A percentile compares a stretch with the other conserved stretches of the same genome.
Conservation (phyloP, 2,797 vertebrate species). For the Myioborus miniatus region DNA sequence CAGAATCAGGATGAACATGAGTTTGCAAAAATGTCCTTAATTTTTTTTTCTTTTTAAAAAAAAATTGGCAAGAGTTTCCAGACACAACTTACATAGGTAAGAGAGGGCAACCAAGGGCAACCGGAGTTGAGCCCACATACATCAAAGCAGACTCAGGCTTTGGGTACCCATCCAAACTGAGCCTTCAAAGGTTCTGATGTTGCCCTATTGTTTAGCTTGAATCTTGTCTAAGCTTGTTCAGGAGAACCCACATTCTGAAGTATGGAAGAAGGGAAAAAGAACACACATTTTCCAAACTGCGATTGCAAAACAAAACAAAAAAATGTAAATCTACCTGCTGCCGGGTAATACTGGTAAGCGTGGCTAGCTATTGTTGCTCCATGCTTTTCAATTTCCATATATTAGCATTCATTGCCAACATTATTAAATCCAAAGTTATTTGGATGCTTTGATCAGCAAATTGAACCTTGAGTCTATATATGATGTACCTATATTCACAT, state of each 20-base stretch:
- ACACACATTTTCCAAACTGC: constrained; percentile 49
- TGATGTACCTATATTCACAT: constrained; percentile 32
- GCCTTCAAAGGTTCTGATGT: constrained; percentile 66
- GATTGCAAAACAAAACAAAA: constrained; percentile 68
- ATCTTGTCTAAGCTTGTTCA: constrained; percentile 64
- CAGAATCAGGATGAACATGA: constrained; percentile 41
- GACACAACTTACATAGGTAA: constrained; percentile 55
- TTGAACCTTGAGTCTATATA: constrained; percentile 41
- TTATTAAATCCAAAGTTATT: constrained; percentile 67
- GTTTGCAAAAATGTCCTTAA: constrained; percentile 35
- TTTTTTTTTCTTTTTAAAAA: not conserved
- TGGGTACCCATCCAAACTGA: constrained; percentile 52
- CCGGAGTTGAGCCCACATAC: constrained; percentile 48
- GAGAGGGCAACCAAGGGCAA: constrained; percentile 63
- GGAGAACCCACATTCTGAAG: constrained; percentile 50
- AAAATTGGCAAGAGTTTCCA: constrained; percentile 31
- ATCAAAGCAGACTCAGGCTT: constrained; percentile 61
- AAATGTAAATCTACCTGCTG: constrained; percentile 61
- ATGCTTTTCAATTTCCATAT: constrained; percentile 57
- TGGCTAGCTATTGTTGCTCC: constrained; percentile 67
- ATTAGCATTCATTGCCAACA: constrained; percentile 63
- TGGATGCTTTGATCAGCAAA: constrained; percentile 66
- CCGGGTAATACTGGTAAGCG: constrained; percentile 61
- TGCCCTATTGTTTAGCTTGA: constrained; percentile 47
- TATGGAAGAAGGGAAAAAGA: constrained; percentile 54